These are phyloP conservation scores for Cyclura pinguis DNA, from an alignment of 2,797 vertebrate genomes.

Conservation along the genomic window DNA sequence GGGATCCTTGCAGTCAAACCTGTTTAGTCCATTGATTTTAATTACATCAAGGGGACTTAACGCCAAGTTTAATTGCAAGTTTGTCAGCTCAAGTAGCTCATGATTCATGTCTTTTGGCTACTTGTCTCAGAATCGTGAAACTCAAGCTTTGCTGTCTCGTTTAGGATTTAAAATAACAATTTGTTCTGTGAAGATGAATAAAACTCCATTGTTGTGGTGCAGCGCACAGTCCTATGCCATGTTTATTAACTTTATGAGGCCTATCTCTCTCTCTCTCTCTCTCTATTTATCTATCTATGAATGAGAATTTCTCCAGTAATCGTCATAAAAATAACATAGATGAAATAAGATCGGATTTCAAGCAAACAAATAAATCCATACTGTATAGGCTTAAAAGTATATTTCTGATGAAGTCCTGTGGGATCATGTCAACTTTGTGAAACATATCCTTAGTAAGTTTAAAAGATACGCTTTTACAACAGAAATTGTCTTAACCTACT, in stretches of 20 bases:
- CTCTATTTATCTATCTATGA: too few relatives aligned
- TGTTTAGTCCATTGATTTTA: constrained; percentile 17
- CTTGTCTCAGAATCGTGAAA: neutral
- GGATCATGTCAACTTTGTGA: neutral
- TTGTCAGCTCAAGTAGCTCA: constrained; percentile 6
- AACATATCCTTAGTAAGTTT: neutral
- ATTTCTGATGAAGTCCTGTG: neutral
- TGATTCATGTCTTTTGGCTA: constrained; percentile 12
- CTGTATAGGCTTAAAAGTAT: neutral
- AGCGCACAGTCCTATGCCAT: neutral
- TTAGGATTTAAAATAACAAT: neutral
- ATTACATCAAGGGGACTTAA: constrained; percentile 1
- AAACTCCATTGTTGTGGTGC: neutral
- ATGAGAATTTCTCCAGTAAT: too few relatives aligned
- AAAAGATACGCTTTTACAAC: neutral
- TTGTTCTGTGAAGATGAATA: neutral
- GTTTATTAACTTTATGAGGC: too few relatives aligned
- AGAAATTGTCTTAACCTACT: neutral
- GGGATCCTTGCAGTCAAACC: neutral
- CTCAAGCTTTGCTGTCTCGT: neutral
- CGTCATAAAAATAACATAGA: too few relatives aligned
- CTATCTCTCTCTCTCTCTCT: too few relatives aligned
- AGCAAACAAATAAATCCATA: neutral
- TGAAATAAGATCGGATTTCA: neutral
- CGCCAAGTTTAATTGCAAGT: constrained; percentile 1